phyloP scores from a whole-genome alignment of 2,888 invertebrate genomes.

The Monoplex corrugatus region DNA sequence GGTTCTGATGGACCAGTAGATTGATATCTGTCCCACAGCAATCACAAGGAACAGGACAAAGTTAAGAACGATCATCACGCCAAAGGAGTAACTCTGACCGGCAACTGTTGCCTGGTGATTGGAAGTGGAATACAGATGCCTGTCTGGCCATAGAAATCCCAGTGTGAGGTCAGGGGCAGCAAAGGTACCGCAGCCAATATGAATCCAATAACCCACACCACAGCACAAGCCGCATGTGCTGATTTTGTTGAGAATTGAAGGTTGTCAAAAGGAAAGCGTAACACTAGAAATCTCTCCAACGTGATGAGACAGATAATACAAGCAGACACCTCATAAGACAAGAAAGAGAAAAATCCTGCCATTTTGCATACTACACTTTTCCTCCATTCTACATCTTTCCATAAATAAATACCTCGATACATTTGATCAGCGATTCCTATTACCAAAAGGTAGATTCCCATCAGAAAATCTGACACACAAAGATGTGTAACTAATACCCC shows the following conservation, averaged over 20 bases:
- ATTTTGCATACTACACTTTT: background rate
- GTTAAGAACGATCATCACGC: constrained; percentile 12
- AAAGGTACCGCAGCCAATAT: background rate
- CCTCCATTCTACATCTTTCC: background rate
- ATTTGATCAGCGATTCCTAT: background rate
- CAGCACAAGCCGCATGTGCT: background rate
- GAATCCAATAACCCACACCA: background rate
- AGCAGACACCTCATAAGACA: background rate
- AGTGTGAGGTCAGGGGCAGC: background rate
- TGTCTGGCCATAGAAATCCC: background rate
- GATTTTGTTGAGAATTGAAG: background rate
- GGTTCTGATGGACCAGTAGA: background rate
- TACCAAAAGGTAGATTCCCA: background rate
- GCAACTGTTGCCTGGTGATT: constrained; percentile 2
- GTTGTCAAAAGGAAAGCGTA: background rate
- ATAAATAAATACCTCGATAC: background rate
- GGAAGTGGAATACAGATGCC: constrained; percentile 9
- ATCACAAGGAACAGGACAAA: background rate
- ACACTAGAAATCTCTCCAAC: background rate
- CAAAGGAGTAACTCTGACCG: background rate
- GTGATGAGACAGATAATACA: background rate
- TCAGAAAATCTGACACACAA: background rate
- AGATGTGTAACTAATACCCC: background rate
- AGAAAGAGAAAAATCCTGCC: background rate
- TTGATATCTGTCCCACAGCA: background rate